These are phyloP conservation scores for Ptycholaimellus sp. DNA, from an alignment of 2,888 invertebrate species.

Conservation along the genomic window DNA sequence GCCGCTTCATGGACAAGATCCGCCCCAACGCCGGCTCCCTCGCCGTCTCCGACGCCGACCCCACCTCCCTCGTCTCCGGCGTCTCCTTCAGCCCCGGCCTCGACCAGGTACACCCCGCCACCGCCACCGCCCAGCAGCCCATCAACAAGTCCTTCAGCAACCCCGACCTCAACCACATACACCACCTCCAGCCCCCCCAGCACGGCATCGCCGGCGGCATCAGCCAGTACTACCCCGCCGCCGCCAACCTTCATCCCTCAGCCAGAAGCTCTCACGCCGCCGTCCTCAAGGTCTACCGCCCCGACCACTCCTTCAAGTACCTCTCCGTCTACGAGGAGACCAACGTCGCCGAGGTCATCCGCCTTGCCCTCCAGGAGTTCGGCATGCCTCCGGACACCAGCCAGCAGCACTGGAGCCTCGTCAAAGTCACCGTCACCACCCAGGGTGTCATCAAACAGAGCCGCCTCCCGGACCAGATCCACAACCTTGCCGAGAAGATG, in stretches of 20 bases:
- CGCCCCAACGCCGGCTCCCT: too few relatives aligned
- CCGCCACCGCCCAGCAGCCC: too few relatives aligned
- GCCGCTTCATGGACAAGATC: too few relatives aligned
- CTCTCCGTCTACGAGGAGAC: constrained; percentile 70
- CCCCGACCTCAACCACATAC: constrained; percentile 2
- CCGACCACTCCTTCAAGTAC: constrained; percentile 88
- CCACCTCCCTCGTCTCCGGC: constrained; percentile 4
- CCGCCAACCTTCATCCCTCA: constrained; percentile 44
- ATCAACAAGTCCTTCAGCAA: neutral
- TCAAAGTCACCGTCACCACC: constrained; percentile 71
- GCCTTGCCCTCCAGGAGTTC: constrained; percentile 61
- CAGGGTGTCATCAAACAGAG: constrained; percentile 75
- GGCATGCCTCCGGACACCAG: constrained; percentile 16
- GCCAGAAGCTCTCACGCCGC: too few relatives aligned
- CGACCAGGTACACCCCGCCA: neutral
- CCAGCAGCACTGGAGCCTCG: constrained; percentile 49
- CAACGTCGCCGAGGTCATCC: constrained; percentile 54
- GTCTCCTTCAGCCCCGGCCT: neutral
- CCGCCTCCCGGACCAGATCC: constrained; percentile 69
- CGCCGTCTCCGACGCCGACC: too few relatives aligned
- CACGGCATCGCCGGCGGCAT: too few relatives aligned
- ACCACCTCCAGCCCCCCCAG: too few relatives aligned
- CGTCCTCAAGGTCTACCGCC: constrained; percentile 72
- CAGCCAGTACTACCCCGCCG: constrained; percentile 17
- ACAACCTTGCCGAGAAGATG: constrained; percentile 81